Evolutionary conservation across 2,113 vertebrate species (phyloP), one percentile per base, ranked within the genome.

Genomic region (Pimephales promelas): DNA sequence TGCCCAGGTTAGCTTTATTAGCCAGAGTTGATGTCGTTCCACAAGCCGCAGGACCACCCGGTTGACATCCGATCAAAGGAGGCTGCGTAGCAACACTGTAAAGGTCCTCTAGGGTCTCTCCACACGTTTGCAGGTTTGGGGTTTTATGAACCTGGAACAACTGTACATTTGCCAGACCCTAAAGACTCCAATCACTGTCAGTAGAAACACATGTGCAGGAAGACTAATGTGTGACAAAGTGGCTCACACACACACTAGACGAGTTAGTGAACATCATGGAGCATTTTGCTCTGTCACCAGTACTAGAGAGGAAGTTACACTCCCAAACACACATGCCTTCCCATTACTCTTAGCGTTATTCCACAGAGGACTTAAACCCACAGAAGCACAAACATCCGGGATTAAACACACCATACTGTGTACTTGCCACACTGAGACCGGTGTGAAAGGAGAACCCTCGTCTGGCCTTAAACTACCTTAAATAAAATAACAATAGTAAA

Each of bases 181-280:
- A 93, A 93, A 93, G 93, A 93, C 89, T 93, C 92, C 90, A 93
- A 94, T 92, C 90, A 92, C 90, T 93, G 93, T 92, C 91, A 92
- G 89, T 87, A 82, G 90, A 91, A 90, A 92, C 92, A 92, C 92
- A 92, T 92, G 92, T 92, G 92, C 92, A 91, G 92, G 88, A 94
- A 91, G 92, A 94, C 92, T 93, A 93, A 93, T 94, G 93, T 92
- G 91, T 91, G 93, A 94, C 92, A 93, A 93, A 90, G 70, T 47
- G 70, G 5, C 70, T 72, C 70, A 43, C 10, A 45, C 68, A 71
- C 68, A 11, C 36, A 89, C 91, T 90, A 86, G 91, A 85, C 11
- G 70, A 24, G 70, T 72, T 72, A 9, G 70, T 16, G 70, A 85
- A 92, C 86, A 92, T 90, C 73, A 76, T 56, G 49, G 49, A 43